A percentile compares a stretch with the other conserved stretches of the same genome.
These are phyloP conservation scores for Morpho achilles DNA, from an alignment of 2,888 invertebrate species.

Conservation along the genomic window DNA sequence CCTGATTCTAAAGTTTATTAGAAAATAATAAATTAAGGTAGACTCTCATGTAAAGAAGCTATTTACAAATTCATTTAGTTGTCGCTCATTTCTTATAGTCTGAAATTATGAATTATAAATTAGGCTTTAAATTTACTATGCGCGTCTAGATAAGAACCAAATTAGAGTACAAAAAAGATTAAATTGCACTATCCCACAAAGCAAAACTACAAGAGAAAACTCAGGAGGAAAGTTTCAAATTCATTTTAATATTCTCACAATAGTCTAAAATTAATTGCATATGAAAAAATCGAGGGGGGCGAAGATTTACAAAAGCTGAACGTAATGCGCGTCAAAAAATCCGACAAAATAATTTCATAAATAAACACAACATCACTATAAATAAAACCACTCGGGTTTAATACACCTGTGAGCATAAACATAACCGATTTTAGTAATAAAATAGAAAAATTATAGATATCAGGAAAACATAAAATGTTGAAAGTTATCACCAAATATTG, in stretches of 20 bases:
- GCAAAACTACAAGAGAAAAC: constrained; percentile 61
- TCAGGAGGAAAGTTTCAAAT: constrained; percentile 66
- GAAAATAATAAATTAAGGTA: too few relatives aligned
- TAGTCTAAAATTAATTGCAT: constrained; percentile 67
- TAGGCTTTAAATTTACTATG: not conserved
- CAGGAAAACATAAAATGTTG: too few relatives aligned
- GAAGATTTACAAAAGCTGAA: constrained; percentile 43
- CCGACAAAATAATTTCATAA: constrained; percentile 22
- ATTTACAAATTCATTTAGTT: too few relatives aligned
- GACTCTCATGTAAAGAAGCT: too few relatives aligned
- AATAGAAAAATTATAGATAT: too few relatives aligned
- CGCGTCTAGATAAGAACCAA: not conserved
- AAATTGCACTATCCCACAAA: constrained; percentile 45
- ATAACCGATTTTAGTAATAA: constrained; percentile 1
- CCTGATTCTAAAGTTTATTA: too few relatives aligned
- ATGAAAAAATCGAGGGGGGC: constrained; percentile 52
- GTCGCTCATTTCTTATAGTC: too few relatives aligned
- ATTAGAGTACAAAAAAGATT: constrained; percentile 20
- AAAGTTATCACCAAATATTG: too few relatives aligned
- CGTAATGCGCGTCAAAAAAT: constrained; percentile 25
- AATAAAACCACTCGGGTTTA: constrained; percentile 6
- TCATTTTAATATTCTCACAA: constrained; percentile 76
- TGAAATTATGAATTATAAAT: too few relatives aligned
- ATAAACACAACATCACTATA: constrained; percentile 12
- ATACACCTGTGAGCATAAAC: not conserved